Conservation (phyloP, 37 sponge, comb jelly and placozoan genomes). For the Spongia lamella region DNA sequence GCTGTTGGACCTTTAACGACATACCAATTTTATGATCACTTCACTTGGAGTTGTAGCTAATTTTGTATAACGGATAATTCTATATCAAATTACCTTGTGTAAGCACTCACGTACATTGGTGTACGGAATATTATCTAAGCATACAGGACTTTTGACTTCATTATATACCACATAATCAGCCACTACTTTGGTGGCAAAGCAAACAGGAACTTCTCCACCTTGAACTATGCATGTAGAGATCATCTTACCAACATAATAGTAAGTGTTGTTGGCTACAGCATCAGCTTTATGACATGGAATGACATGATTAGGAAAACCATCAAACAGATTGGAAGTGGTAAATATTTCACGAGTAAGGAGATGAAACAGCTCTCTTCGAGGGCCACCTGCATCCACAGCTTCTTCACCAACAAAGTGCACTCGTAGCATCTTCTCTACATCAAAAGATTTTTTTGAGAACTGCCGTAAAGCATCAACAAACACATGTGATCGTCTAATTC, state of each 20-base stretch:
- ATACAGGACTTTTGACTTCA: not conserved
- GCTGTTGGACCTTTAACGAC: too few relatives aligned
- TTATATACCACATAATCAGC: slow-evolving; percentile 26
- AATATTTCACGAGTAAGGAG: not conserved
- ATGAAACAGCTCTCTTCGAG: not conserved
- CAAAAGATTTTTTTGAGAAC: not conserved
- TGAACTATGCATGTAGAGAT: not conserved
- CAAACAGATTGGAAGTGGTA: not conserved
- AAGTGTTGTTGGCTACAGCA: not conserved
- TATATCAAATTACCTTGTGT: not conserved
- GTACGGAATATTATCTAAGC: slow-evolving; percentile 15
- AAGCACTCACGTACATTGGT: not conserved
- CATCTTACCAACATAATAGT: not conserved
- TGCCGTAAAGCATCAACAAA: not conserved
- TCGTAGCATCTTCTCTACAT: not conserved
- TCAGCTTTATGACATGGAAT: not conserved
- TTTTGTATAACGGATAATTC: too few relatives aligned
- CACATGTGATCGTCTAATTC: not conserved
- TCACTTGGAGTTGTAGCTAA: too few relatives aligned
- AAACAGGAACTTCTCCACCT: not conserved
- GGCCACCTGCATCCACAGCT: too few relatives aligned
- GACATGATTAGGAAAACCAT: not conserved
- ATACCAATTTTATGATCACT: too few relatives aligned
- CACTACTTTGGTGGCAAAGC: slow-evolving; percentile 3
- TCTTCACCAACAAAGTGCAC: not conserved